Percentiles rank a stretch among this genome's conserved stretches.
Conservation (phyloP, 2,113 vertebrate genomes). For the Chamaea fasciata region DNA sequence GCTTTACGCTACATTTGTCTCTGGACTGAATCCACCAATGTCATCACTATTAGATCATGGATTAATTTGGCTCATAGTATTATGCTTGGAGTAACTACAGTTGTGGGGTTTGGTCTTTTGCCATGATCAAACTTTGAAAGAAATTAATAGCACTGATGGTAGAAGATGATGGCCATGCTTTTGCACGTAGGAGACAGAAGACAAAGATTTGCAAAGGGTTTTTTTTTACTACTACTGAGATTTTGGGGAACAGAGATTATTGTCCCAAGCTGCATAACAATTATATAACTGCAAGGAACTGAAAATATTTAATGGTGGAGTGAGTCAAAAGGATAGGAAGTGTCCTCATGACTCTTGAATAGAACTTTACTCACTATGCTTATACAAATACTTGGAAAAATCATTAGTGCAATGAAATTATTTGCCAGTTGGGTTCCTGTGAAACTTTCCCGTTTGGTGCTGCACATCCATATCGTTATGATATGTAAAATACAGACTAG, state of each 20-base stretch:
- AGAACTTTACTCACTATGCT: not conserved
- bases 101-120: not conserved
- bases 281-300: not conserved
- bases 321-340: not conserved
- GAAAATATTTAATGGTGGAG: not conserved
- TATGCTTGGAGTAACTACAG: constrained; percentile 22
- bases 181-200: not conserved
- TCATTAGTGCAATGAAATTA: not conserved
- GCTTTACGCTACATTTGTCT: not conserved
- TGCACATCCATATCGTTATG: not conserved
- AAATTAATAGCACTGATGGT: not conserved
- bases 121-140: not conserved
- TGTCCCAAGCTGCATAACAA: not conserved
- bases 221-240: not conserved
- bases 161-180: not conserved
- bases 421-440: not conserved
- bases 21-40: constrained; percentile 34
- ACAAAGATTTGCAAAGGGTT: not conserved
- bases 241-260: not conserved
- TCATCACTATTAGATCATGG: constrained; percentile 52
- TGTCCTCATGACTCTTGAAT: not conserved
- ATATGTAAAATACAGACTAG: not conserved
- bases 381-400: not conserved
- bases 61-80: not conserved
- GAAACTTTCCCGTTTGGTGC: not conserved